Evolutionary conservation across 2,888 invertebrate species (phyloP).

Genomic region (Nomada ruficornis): DNA sequence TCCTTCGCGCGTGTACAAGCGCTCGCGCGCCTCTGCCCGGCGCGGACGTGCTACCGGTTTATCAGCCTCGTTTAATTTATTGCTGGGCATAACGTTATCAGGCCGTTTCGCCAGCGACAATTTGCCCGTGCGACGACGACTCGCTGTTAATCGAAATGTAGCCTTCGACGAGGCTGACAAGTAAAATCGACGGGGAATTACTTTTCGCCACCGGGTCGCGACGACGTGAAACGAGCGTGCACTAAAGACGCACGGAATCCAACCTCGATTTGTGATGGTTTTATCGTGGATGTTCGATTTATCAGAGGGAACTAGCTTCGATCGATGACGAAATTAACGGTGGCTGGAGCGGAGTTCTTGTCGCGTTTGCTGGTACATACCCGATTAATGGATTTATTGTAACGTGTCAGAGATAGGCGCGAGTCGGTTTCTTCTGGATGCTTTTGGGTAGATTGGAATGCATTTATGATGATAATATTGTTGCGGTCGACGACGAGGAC

Average conservation of each 20-base stretch:
- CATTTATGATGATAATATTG: no score
- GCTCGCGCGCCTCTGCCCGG: conserved; percentile 5
- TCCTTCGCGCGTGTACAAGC: conserved; percentile 33
- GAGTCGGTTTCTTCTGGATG: background rate
- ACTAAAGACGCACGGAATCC: conserved; percentile 5
- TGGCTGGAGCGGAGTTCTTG: conserved; percentile 17
- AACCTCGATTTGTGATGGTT: conserved; percentile 22
- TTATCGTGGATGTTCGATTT: conserved; percentile 33
- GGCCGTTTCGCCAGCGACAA: conserved; percentile 61
- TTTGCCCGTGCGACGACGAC: conserved; percentile 62
- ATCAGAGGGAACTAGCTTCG: background rate
- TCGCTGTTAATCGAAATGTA: conserved; percentile 68
- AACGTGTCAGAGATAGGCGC: background rate
- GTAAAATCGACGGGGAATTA: conserved; percentile 23
- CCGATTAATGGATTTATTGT: conserved; percentile 16
- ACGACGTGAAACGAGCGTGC: background rate
- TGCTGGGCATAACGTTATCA: conserved; percentile 57
- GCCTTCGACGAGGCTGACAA: conserved; percentile 54
- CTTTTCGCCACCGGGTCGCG: conserved; percentile 1
- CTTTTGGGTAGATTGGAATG: background rate
- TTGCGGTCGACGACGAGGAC: no score
- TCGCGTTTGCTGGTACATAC: background rate
- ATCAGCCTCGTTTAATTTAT: conserved; percentile 71
- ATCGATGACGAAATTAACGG: conserved; percentile 37
- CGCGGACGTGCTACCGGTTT: conserved; percentile 65